Conservation (phyloP, 2,888 invertebrate genomes). For the Azorinus chamasolen region DNA sequence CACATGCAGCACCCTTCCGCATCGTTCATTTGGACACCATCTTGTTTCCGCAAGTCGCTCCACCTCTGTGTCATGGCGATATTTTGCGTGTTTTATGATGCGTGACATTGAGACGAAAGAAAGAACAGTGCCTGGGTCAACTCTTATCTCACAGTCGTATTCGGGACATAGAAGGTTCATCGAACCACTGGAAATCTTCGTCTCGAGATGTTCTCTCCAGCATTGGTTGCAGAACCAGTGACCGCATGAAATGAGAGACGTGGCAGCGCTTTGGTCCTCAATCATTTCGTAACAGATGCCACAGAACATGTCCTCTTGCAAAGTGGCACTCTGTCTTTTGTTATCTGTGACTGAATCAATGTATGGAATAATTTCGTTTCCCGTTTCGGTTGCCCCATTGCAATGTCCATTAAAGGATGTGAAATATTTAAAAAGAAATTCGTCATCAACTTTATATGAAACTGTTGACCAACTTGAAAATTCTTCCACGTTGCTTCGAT, state of each 20-base stretch:
- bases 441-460: too few species aligned
- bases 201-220: slow-evolving; percentile 66
- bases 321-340: too few species aligned
- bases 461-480: too few species aligned
- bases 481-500: too few species aligned
- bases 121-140: slow-evolving; percentile 57
- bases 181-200: slow-evolving; percentile 43
- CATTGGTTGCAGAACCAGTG: slow-evolving; percentile 75
- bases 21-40: slow-evolving; percentile 71
- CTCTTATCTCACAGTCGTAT: slow-evolving; percentile 55
- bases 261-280: slow-evolving; percentile 33
- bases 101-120: slow-evolving; percentile 44
- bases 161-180: slow-evolving; percentile 63
- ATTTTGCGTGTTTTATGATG: slow-evolving; percentile 42
- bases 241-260: slow-evolving; percentile 64
- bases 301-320: slow-evolving; percentile 53
- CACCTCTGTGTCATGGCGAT: slow-evolving; percentile 54
- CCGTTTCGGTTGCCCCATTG: too few species aligned
- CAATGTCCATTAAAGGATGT: too few species aligned
- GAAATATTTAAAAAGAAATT: too few species aligned
- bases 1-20: slow-evolving; percentile 62
- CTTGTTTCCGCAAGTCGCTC: slow-evolving; percentile 45
- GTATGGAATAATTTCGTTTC: too few species aligned
- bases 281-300: slow-evolving; percentile 67
- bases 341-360: too few species aligned